These are phyloP conservation scores for Schizaphis graminum DNA, from an alignment of 2,888 invertebrate species.

Conservation along the genomic window DNA sequence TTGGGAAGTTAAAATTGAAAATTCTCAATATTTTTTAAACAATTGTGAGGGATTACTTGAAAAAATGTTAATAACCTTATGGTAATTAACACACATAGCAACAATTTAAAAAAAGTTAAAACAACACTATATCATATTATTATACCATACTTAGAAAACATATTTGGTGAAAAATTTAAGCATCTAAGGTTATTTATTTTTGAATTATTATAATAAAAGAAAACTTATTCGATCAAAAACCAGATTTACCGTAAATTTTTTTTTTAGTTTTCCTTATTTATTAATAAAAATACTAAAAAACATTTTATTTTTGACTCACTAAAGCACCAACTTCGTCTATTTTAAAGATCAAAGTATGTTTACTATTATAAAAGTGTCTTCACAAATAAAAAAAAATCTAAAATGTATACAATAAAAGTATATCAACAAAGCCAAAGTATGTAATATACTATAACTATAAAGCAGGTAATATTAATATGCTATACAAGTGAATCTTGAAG, in stretches of 20 bases:
- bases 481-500: background rate
- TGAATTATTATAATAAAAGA: background rate
- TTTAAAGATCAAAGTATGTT: background rate
- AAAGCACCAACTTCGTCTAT: background rate
- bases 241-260: background rate
- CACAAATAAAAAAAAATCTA: background rate
- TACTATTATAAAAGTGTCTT: background rate
- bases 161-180: background rate
- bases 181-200: background rate
- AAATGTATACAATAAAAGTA: background rate
- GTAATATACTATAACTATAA: background rate
- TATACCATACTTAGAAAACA: background rate
- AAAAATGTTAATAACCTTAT: background rate
- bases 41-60: background rate
- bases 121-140: background rate
- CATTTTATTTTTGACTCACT: background rate
- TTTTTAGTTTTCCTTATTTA: background rate
- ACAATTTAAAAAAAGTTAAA: background rate
- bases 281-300: background rate
- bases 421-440: background rate
- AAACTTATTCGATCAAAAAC: background rate
- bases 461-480: background rate
- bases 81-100: background rate
- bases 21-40: background rate
- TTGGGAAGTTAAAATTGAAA: background rate